Evolutionary conservation across 2,888 invertebrate species (phyloP).

Genomic region (Agapetus fuscipes): DNA sequence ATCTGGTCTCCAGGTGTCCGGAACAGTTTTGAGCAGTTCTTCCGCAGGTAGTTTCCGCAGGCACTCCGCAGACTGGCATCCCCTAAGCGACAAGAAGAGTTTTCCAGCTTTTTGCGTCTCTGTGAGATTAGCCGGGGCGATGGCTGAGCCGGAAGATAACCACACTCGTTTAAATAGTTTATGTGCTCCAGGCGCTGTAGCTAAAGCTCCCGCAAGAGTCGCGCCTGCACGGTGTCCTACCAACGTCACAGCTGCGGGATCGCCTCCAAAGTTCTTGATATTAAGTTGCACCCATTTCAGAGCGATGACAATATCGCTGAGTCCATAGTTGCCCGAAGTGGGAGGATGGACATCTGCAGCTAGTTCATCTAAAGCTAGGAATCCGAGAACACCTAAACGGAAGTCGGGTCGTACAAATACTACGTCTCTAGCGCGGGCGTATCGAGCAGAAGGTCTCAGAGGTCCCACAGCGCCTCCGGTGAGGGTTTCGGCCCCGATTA

Average conservation of each 20-base stretch:
- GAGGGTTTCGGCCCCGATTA: conserved; percentile 72
- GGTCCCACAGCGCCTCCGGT: conserved; percentile 66
- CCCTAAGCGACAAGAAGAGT: conserved; percentile 47
- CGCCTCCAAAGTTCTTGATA: conserved; percentile 77
- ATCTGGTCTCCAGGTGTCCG: conserved; percentile 60
- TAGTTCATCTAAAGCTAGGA: conserved; percentile 63
- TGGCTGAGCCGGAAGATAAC: conserved; percentile 69
- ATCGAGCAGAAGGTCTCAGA: conserved; percentile 62
- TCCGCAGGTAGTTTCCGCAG: conserved; percentile 43
- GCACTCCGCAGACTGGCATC: conserved; percentile 50
- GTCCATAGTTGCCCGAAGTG: conserved; percentile 77
- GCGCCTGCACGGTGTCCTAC: conserved; percentile 82
- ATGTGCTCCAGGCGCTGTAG: conserved; percentile 61
- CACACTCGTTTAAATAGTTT: conserved; percentile 64
- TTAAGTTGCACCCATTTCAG: conserved; percentile 74
- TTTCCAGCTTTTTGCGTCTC: conserved; percentile 53
- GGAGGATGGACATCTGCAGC: conserved; percentile 60
- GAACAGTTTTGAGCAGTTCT: conserved; percentile 57
- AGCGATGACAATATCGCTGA: conserved; percentile 68
- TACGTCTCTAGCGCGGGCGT: conserved; percentile 68
- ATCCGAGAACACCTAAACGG: conserved; percentile 69
- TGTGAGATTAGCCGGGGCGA: conserved; percentile 55
- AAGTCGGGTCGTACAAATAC: conserved; percentile 84
- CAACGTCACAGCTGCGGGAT: conserved; percentile 65
- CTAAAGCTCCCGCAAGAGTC: conserved; percentile 73